phyloP scores from a whole-genome alignment of 2,888 invertebrate genomes.

The Temnothorax rugatulus region DNA sequence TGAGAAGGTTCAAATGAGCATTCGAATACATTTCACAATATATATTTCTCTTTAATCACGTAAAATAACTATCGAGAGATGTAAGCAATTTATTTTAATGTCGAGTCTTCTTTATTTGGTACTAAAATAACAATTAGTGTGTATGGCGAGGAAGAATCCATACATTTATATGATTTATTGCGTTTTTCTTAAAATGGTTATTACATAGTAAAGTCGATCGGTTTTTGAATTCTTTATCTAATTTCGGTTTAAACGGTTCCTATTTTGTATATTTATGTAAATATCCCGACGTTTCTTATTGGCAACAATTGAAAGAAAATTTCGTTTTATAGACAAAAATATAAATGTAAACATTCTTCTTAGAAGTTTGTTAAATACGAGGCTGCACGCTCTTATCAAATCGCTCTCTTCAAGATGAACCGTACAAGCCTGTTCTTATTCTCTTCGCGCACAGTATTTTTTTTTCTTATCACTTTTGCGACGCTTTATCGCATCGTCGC shows the following conservation, averaged over 20 bases:
- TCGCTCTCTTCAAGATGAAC: slow-evolving; percentile 9
- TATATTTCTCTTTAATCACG: background rate
- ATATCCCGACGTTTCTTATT: slow-evolving; percentile 4
- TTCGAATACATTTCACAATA: background rate
- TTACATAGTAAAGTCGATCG: background rate
- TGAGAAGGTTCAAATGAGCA: background rate
- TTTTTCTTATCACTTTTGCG: slow-evolving; percentile 26
- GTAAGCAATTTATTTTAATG: background rate
- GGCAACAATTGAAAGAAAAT: slow-evolving; percentile 16
- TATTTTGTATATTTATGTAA: background rate
- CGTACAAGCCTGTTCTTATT: background rate
- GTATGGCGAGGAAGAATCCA: background rate
- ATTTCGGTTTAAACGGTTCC: background rate
- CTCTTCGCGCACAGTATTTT: slow-evolving; percentile 5
- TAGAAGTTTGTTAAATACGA: slow-evolving; percentile 22
- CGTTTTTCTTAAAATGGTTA: background rate
- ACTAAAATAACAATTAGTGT: background rate
- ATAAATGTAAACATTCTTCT: background rate
- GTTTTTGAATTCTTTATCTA: background rate
- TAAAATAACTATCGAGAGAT: background rate
- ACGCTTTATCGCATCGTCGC: slow-evolving; percentile 24
- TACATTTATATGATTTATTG: background rate
- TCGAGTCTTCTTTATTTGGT: background rate
- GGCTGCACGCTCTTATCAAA: slow-evolving; percentile 23
- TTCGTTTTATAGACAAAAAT: background rate